Evolutionary conservation across 1,140 invertebrate genomes (phyloP), one percentile per base, ranked within the genome.

Genomic region (Thrips palmi): DNA sequence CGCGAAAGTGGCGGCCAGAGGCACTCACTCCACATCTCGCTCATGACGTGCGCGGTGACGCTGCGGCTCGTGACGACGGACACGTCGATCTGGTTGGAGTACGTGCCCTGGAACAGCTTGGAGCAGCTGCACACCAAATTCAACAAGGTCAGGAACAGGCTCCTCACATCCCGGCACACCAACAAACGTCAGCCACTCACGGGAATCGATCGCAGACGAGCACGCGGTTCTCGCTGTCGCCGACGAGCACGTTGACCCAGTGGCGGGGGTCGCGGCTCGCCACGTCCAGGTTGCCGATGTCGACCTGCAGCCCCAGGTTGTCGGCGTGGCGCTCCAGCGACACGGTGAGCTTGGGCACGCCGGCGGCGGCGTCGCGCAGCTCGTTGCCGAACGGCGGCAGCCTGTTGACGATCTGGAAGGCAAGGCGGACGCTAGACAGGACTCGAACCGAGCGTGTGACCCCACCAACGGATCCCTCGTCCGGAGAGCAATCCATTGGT

Each of bases 221-320:
- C 4, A 67, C 25, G 47, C 58, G 47, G 39, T 68, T 68, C 27
- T 61, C 57, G 1, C 56, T 57, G 48, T 65, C 63, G 1, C 65
- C 65, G 3, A 61, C 54, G 27, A 66, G 45, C 12, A 66, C 44
- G 30, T 55, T 53, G 30, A 55, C 12, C 1, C 30, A 34, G 31
- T 47, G 37, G 20, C 39, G 35, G 17, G 30, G 11, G 7, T 33
- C 41, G 17, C 31, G 23, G 8, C 39, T 41, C 14, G 31, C 24
- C 17, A 43, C 32, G 25, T 47, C 14, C 30, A 30, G 21, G 38
- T 47, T 40, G 29, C 15, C 23, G 39, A 48, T 30, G 14, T 33
- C 27, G 24, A 38, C 17, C 4, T 7, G 20, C 18, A 33, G n/a
- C 7, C 34, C 29, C 10, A 36, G 11, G 20, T 33, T n/a, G 12